Evolutionary conservation across 2,797 vertebrate species (phyloP), one percentile per base, ranked within the genome.

Genomic region (Champsocephalus gunnari): DNA sequence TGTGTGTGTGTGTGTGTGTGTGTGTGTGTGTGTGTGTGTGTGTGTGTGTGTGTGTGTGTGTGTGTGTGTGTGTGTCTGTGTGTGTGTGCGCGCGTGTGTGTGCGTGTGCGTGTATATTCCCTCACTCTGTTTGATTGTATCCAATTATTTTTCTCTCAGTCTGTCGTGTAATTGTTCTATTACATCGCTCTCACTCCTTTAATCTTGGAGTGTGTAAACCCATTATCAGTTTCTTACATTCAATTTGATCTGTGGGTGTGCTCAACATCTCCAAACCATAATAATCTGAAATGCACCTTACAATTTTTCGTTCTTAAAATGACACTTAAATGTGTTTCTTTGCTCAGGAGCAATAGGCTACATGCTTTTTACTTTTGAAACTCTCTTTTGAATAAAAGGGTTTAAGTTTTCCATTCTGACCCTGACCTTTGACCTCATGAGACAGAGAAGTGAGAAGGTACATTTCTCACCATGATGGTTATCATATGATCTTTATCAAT

Each of bases 221-320:
- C 72, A 72, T 71, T 38, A 66, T 49, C 7, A 1, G 38, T 47
- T 38, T 75, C 38, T 13, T 71, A 66, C 48, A 44, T 47, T 75
- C 28, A 48, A 1, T 80, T 75, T 77, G 32, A 72, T 82, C 44
- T 54, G 75, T 83, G 70, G 63, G 70, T 79, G 80, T 77, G 81
- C 66, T 81, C 43, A 43, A 73, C 49, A 58, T 64, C 28, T 55
- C 3, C 0, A 74, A 44, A 56, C 41, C 24, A 16, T 47, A 66
- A 63, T 63, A 28, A 64, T 12, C 3, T 67, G 9, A 47, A 28
- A 14, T 38, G n/a, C 28, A 12, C 48, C 8, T 34, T 17, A 34
- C 3, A 50, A 50, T 59, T 63, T 55, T 63, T 80, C 51, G 6
- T 9, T 50, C 16, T 60, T 53, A 48, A 3, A 48, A 73, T 13